These are phyloP conservation scores for Semicossyphus pulcher DNA, from an alignment of 2,113 vertebrate species.

Conservation along the genomic window DNA sequence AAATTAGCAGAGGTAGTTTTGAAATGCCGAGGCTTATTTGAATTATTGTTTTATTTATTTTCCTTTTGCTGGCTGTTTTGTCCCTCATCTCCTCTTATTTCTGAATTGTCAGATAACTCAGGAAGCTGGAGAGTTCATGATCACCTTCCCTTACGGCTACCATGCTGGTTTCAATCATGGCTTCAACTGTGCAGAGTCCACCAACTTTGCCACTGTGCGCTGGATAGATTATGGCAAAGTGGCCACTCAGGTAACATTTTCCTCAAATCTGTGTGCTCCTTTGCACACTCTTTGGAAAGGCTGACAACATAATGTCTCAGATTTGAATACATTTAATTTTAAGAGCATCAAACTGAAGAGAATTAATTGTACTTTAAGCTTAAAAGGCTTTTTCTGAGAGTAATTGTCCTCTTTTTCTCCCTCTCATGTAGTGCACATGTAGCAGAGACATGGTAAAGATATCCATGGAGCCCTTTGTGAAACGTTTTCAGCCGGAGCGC, in stretches of 20 bases:
- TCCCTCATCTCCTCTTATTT: background rate
- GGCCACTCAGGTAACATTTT: conserved; percentile 84
- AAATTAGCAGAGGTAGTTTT: conserved; percentile 5
- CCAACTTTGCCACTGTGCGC: conserved; percentile 95
- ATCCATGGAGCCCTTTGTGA: conserved; percentile 98
- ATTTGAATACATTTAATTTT: background rate
- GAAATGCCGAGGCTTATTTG: conserved; percentile 5
- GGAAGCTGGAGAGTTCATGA: conserved; percentile 97
- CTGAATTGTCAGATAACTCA: conserved; percentile 90
- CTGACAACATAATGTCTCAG: background rate
- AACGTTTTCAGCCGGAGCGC: conserved; percentile 95
- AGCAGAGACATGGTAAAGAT: conserved; percentile 98
- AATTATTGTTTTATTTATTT: background rate
- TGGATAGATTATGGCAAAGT: conserved; percentile 99
- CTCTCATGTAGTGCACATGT: conserved; percentile 89
- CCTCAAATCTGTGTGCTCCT: background rate
- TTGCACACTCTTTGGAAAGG: background rate
- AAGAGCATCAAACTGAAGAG: background rate
- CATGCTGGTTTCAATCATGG: conserved; percentile 99
- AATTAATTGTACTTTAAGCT: background rate
- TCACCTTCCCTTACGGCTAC: conserved; percentile 98
- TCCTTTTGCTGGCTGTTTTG: background rate
- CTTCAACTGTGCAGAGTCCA: conserved; percentile 99
- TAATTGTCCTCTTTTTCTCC: background rate
- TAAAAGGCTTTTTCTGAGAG: background rate